Base-by-base conservation (phyloP, 1,140 invertebrate genomes). In the Aporrectodea caliginosa region DNA sequence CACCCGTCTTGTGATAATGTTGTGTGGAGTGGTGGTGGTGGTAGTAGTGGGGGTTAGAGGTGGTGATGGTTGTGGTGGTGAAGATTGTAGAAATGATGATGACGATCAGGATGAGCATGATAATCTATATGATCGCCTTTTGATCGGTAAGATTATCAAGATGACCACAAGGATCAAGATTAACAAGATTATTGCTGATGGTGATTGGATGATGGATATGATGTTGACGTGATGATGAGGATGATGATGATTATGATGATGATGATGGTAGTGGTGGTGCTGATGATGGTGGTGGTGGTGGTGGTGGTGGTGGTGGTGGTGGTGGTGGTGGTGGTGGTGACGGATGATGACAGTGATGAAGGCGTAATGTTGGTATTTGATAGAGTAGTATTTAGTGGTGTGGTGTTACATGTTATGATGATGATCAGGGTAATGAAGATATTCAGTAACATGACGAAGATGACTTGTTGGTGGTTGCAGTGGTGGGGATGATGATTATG, bases 261-360 rank as follows among this genome's bases (percentile, higher is more conserved):
- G 43, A 58, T 58, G 43, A 58, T 58, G 43, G 22, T 58, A 22
- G 22, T 58, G 43, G 22, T 58, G 43, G 22, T 58, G 43, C 6
- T 58, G 43, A 58, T 58, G 43, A 58, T 58, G 43, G 22, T 58
- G 43, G 22, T 58, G 43, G 22, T 58, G n/a, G 16, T 75, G n/a
- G 32, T 75, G n/a, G 16, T 72, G 70, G 2, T 14, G 2, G 70
- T 72, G 70, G 2, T 72, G 2, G 70, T 72, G 14, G 14, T 69
- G 14, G n/a, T 69, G 14, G 58, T n/a, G 14, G 58, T 69, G 31
- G 6, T 75, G 30, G 27, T 79, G 80, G 79, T 81, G 75, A n/a
- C n/a, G n/a, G n/a, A n/a, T n/a, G n/a, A n/a, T n/a, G n/a, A n/a
- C n/a, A n/a, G n/a, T n/a, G n/a, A n/a, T n/a, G n/a, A n/a, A n/a